A percentile compares a stretch with the other conserved stretches of the same genome.
These are phyloP conservation scores for Sarotherodon lohbergeri DNA, from an alignment of 2,113 vertebrate genomes.

Conservation along the genomic window DNA sequence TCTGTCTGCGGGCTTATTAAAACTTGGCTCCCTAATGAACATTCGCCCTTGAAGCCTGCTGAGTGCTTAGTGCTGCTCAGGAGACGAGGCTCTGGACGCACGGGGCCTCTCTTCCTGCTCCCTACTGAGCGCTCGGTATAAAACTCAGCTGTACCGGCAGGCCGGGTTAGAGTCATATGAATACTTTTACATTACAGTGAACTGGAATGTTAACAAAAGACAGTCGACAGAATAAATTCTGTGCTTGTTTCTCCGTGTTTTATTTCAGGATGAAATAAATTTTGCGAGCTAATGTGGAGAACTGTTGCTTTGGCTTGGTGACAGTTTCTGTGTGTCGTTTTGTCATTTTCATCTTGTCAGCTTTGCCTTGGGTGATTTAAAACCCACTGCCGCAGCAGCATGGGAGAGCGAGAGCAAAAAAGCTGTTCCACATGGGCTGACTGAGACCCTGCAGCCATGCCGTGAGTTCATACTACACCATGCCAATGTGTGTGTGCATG, in stretches of 20 bases:
- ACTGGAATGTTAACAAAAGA: slow-evolving; percentile 59
- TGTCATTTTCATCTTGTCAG: slow-evolving; percentile 11
- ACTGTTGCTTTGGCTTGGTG: not conserved
- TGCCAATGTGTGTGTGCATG: slow-evolving; percentile 1
- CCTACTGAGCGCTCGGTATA: slow-evolving; percentile 50
- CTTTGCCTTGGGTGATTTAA: slow-evolving; percentile 18
- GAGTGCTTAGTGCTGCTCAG: slow-evolving; percentile 59
- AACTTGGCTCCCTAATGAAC: slow-evolving; percentile 71
- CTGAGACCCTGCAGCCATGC: slow-evolving; percentile 1
- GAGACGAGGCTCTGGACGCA: slow-evolving; percentile 52
- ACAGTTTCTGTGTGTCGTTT: slow-evolving; percentile 4
- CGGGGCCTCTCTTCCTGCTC: slow-evolving; percentile 68
- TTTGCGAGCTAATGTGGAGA: not conserved
- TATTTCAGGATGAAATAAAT: not conserved
- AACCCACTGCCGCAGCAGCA: not conserved
- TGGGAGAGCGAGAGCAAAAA: slow-evolving; percentile 10
- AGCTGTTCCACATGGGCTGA: slow-evolving; percentile 17
- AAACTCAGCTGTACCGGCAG: slow-evolving; percentile 51
- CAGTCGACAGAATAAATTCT: not conserved
- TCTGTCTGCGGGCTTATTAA: slow-evolving; percentile 72
- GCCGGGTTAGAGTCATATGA: slow-evolving; percentile 42
- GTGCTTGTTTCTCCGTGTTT: not conserved
- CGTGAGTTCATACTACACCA: slow-evolving; percentile 44
- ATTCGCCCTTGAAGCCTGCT: slow-evolving; percentile 67
- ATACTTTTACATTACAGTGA: slow-evolving; percentile 56